These are phyloP conservation scores for Cirrhinus mrigala DNA, from an alignment of 2,797 vertebrate species.

Conservation along the genomic window DNA sequence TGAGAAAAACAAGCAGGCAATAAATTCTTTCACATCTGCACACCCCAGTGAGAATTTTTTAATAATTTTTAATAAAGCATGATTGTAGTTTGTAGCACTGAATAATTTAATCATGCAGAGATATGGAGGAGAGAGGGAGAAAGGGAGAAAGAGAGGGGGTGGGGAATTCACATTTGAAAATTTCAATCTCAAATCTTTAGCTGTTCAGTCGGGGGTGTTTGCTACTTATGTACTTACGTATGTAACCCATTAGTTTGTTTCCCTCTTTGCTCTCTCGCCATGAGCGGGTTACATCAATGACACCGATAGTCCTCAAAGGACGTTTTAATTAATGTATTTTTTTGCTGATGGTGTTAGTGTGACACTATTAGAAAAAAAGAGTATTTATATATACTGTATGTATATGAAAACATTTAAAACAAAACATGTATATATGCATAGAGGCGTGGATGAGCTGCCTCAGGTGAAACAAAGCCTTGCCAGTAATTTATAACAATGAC, in stretches of 20 bases:
- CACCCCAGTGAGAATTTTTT: conserved; percentile 90
- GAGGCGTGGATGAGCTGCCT: conserved; percentile 84
- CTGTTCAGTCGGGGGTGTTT: conserved; percentile 23
- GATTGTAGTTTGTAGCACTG: conserved; percentile 99
- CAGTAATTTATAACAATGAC: conserved; percentile 99
- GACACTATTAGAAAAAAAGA: conserved; percentile 23
- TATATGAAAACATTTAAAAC: background rate
- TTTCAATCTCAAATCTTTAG: conserved; percentile 44
- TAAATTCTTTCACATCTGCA: conserved; percentile 96
- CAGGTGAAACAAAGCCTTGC: conserved; percentile 93
- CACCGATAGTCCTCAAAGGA: conserved; percentile 79
- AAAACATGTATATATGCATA: conserved; percentile 49
- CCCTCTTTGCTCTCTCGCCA: conserved; percentile 51
- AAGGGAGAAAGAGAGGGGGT: background rate
- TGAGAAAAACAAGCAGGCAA: conserved; percentile 98
- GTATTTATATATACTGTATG: background rate
- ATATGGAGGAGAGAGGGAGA: conserved; percentile 73
- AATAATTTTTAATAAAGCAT: conserved; percentile 99
- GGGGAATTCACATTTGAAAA: conserved; percentile 1
- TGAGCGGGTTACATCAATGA: conserved; percentile 76
- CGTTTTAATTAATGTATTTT: conserved; percentile 81
- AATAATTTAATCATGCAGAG: conserved; percentile 98
- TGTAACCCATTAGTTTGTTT: conserved; percentile 41
- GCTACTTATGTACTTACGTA: conserved; percentile 25
- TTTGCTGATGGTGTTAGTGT: conserved; percentile 62